phyloP scores from a whole-genome alignment of 2,888 invertebrate genomes.

The Sarcophaga carnaria region DNA sequence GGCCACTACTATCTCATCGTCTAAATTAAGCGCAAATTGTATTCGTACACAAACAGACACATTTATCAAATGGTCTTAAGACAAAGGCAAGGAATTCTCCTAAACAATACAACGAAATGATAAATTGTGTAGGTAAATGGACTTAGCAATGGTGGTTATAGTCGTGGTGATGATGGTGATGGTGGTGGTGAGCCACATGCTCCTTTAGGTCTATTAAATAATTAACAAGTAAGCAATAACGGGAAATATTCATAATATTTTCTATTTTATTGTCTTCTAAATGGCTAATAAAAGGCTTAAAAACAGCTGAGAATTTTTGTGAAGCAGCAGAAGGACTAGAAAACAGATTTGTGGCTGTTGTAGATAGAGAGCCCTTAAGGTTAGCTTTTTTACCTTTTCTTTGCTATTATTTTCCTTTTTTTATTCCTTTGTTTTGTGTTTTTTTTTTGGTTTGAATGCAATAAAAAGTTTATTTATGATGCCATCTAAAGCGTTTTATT shows the following conservation, averaged over 20 bases:
- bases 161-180: neutral
- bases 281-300: too few species aligned
- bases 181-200: neutral
- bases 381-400: too few species aligned
- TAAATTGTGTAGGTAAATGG: neutral
- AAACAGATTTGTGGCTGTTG: too few species aligned
- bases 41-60: neutral
- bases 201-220: neutral
- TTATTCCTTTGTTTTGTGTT: neutral
- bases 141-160: neutral
- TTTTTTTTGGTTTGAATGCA: neutral
- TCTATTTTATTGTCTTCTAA: too few species aligned
- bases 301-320: too few species aligned
- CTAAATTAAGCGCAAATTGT: neutral
- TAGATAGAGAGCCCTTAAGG: too few species aligned
- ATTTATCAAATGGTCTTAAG: neutral
- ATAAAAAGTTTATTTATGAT: constrained; percentile 52
- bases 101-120: neutral
- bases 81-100: neutral
- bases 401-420: too few species aligned
- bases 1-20: neutral
- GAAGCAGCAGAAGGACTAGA: too few species aligned
- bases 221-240: neutral
- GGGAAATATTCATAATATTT: neutral
- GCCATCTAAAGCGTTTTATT: constrained; percentile 64